A percentile compares a stretch with the other conserved stretches of the same genome.
These are phyloP conservation scores for Cyrtorhinus lividipennis DNA, from an alignment of 1,140 invertebrate genomes.

Conservation along the genomic window DNA sequence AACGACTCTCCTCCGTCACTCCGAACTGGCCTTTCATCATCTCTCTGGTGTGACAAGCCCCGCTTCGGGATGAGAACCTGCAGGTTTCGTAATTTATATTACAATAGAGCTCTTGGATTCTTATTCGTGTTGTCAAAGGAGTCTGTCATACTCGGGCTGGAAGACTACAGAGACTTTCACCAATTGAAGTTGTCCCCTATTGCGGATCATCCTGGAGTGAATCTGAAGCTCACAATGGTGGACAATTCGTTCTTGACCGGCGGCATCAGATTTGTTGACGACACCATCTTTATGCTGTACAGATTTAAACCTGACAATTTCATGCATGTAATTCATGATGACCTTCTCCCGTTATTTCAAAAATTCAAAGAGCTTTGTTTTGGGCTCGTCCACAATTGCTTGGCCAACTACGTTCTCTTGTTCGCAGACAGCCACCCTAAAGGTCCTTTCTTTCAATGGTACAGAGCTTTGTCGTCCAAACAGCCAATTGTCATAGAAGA, in stretches of 20 bases:
- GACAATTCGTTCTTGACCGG: background rate
- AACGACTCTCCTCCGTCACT: no score
- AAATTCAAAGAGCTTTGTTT: conserved; percentile 29
- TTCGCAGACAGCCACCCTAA: conserved; percentile 22
- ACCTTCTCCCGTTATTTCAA: conserved; percentile 35
- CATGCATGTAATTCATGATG: conserved; percentile 44
- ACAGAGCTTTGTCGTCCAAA: conserved; percentile 21
- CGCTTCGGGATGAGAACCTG: conserved; percentile 18
- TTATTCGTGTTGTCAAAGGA: conserved; percentile 21
- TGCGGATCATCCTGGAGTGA: conserved; percentile 21
- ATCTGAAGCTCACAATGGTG: conserved; percentile 20
- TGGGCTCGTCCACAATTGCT: conserved; percentile 27
- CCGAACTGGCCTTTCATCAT: no score
- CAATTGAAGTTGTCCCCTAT: conserved; percentile 23
- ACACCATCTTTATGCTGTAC: conserved; percentile 19
- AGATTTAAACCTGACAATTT: conserved; percentile 41
- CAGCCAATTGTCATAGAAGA: conserved; percentile 19
- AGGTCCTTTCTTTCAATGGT: conserved; percentile 22
- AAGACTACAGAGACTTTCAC: conserved; percentile 20
- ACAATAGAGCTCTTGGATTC: conserved; percentile 20
- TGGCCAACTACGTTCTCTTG: conserved; percentile 19
- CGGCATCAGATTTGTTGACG: conserved; percentile 3
- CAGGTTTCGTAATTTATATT: conserved; percentile 25
- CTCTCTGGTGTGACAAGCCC: conserved; percentile 19
- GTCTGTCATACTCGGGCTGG: conserved; percentile 23